Conservation (phyloP, 2,113 vertebrate genomes). For the Corvus moneduloides region DNA sequence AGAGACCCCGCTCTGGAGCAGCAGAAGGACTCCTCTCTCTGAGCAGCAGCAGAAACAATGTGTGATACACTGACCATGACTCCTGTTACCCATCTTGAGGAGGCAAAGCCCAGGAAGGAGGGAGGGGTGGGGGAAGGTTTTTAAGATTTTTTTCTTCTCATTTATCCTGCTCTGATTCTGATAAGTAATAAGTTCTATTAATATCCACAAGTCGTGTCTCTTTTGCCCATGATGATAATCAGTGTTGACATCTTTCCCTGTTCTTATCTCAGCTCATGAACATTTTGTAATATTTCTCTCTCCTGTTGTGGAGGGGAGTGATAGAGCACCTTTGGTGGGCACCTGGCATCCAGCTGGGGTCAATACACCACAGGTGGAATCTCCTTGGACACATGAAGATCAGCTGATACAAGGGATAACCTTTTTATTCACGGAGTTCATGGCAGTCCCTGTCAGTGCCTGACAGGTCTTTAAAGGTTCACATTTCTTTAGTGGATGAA, state of each 20-base stretch:
- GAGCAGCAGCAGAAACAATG: neutral
- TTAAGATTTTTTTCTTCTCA: neutral
- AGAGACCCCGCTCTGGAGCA: neutral
- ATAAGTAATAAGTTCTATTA: neutral
- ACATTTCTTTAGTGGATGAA: neutral
- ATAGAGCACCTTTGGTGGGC: neutral
- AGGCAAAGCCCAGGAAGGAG: neutral
- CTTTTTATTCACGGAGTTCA: neutral
- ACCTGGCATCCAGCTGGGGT: neutral
- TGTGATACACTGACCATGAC: fast-evolving
- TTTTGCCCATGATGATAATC: neutral
- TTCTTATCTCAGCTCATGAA: neutral
- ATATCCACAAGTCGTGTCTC: fast-evolving
- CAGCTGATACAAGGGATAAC: neutral
- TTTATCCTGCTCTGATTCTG: neutral
- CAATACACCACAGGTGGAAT: neutral
- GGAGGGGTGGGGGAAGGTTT: neutral
- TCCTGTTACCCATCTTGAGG: fast-evolving
- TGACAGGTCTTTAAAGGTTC: neutral
- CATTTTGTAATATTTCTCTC: neutral
- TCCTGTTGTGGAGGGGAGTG: neutral
- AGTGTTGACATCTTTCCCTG: neutral
- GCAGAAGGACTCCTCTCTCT: neutral
- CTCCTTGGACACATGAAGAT: neutral
- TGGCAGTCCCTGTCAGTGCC: neutral